Conservation (phyloP, 2,113 vertebrate genomes). For the Heliornis fulica region DNA sequence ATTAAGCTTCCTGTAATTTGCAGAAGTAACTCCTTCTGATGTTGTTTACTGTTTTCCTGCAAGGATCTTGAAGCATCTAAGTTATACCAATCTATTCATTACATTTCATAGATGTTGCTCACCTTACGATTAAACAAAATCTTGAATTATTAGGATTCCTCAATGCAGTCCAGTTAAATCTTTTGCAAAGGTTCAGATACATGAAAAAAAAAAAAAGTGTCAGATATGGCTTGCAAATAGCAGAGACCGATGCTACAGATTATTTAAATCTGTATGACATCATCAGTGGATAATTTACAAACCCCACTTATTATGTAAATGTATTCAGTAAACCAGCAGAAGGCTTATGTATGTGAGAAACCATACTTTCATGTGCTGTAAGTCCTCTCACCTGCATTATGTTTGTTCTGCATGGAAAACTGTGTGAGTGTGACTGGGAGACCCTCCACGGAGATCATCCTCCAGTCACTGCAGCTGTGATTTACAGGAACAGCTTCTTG, state of each 20-base stretch:
- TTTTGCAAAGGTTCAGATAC: neutral
- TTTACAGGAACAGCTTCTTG: constrained; percentile 15
- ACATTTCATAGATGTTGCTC: neutral
- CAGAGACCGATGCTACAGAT: neutral
- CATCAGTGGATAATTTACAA: constrained; percentile 21
- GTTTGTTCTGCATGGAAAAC: neutral
- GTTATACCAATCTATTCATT: neutral
- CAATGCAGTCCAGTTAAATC: neutral
- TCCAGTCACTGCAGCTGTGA: neutral
- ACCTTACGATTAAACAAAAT: neutral
- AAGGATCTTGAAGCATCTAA: neutral
- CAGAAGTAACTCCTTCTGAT: neutral
- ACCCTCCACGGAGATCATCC: neutral
- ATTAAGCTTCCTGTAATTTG: neutral
- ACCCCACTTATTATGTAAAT: constrained; percentile 14
- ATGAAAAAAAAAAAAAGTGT: too few relatives aligned
- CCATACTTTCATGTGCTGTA: neutral
- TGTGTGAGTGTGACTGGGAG: neutral
- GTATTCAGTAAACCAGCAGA: neutral
- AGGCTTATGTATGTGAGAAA: neutral
- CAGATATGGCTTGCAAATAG: neutral
- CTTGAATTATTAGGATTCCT: neutral
- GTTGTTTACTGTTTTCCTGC: neutral
- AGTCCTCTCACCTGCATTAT: neutral
- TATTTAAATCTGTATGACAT: constrained; percentile 35